Evolutionary conservation across 2,797 vertebrate genomes (phyloP), one percentile per base, ranked within the genome.

Genomic region (Holocentrus rufus): DNA sequence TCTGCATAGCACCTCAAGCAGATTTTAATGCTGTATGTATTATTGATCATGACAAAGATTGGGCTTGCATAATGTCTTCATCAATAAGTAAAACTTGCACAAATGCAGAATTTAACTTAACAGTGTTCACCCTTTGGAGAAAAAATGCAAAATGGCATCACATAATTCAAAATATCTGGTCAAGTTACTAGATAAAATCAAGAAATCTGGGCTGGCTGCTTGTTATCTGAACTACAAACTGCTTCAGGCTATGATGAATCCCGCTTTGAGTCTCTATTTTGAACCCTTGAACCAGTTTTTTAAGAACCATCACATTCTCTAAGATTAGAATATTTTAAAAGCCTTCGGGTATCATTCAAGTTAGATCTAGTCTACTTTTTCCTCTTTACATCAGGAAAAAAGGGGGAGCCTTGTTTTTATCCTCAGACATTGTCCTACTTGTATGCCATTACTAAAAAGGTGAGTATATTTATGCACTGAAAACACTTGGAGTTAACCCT

Each of bases 11-110:
- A 20, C 34, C 4, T 1, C 7, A 66, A 74, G 44, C 14, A 25
- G 2, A 60, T 74, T 77, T 75, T 18, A 46, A 36, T 56, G 23
- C 17, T 71, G 8, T 31, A 74, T 85, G 7, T 62, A 79, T 79
- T 74, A 80, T 86, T 75, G 20, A 72, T 65, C 18, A 23, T 39
- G 0, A 36, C 27, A 71, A 62, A 9, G 4, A 66, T 76, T 15
- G 15, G 0, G 8, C 2, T 67, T 65, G 63, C 60, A 9, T 39
- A 69, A 79, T 55, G 8, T 59, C 20, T 20, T 70, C 54, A 82
- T 87, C 14, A 78, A 77, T 81, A 73, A 83, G 20, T 80, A 36
- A 79, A 75, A 57, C 20, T 36, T 30, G 44, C 34, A 42, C 2
- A 8, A 36, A 59, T 31, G 14, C 25, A 25, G 27, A 72, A 15